Base-by-base conservation (phyloP, 2,113 vertebrate species). In the Oreocharis arfaki region DNA sequence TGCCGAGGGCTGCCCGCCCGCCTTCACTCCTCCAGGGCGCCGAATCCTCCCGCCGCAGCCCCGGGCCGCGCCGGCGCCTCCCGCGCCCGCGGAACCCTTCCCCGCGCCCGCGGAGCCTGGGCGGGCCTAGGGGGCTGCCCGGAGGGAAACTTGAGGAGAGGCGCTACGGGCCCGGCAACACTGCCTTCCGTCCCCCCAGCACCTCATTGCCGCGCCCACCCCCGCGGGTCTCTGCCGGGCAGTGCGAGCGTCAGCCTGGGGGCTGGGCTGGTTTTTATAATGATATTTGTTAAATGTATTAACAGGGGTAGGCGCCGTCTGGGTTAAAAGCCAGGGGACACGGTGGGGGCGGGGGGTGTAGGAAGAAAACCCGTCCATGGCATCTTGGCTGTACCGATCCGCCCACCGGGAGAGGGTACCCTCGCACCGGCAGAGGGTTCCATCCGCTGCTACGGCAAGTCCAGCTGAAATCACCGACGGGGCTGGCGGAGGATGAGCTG, bases 241-340 rank as follows among this genome's bases (percentile, higher is more conserved):
- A 6, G 21, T 0, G 24, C 13, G 27, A 11, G 10, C 7, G 6
- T 4, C 78, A 27, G 24, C 17, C 2, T 33, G 33, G 10, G 28
- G 21, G 28, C 27, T 7, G 60, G 60, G 56, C 4, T 30, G 32
- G 4, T 5, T 23, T 41, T 55, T 17, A 1, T 5, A 2, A 7
- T 13, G 47, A 3, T 6, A 1, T n/a, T 37, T 42, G 3, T 32
- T 18, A 39, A 9, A n/a, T 5, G 13, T 59, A 44, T 4, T 28
- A n/a, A 9, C 1, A 3, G 10, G 6, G 10, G 3, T 3, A 11
- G 9, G 18, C 11, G 9, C 26, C 6, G 4, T 5, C 30, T 7
- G 26, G 15, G 1, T 2, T 13, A 64, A 20, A 23, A 59, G 19
- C 9, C 19, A 8, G 22, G 8, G 28, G 12, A 11, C 21, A 16